phyloP scores from a whole-genome alignment of 2,888 invertebrate species.

The Tenodera sinensis region DNA sequence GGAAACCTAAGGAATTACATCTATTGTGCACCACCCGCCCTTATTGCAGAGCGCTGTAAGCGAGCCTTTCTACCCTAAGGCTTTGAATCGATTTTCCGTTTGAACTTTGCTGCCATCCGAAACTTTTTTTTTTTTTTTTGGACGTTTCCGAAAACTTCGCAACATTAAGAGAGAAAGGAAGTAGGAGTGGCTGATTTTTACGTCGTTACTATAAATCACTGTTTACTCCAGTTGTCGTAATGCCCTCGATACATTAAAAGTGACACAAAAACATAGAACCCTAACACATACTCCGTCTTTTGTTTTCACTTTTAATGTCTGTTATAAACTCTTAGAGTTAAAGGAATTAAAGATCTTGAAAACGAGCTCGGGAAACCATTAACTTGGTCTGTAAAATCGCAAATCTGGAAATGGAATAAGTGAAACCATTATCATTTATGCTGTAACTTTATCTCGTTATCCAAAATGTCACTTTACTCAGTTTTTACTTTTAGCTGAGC shows the following conservation, averaged over 20 bases:
- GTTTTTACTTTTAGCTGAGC: too few species aligned
- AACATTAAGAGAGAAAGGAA: not conserved
- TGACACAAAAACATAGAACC: not conserved
- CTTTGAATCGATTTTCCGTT: not conserved
- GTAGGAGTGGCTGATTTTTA: not conserved
- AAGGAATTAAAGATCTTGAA: too few species aligned
- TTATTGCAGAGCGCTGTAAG: not conserved
- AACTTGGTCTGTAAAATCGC: too few species aligned
- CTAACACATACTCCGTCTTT: not conserved
- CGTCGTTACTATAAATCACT: not conserved
- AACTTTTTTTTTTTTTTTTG: not conserved
- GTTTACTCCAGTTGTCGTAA: not conserved
- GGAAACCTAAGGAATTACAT: not conserved
- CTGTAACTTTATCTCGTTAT: too few species aligned
- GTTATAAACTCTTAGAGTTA: not conserved
- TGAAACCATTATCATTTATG: too few species aligned
- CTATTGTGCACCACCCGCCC: not conserved
- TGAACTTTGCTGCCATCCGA: not conserved
- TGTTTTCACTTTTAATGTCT: not conserved
- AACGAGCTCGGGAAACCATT: too few species aligned
- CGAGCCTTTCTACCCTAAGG: not conserved
- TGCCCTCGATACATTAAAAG: not conserved
- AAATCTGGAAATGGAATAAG: too few species aligned
- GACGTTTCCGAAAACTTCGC: not conserved
- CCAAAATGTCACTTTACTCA: too few species aligned